phyloP scores from a whole-genome alignment of 2,113 vertebrate species.

The Xyliphius kryptos region DNA sequence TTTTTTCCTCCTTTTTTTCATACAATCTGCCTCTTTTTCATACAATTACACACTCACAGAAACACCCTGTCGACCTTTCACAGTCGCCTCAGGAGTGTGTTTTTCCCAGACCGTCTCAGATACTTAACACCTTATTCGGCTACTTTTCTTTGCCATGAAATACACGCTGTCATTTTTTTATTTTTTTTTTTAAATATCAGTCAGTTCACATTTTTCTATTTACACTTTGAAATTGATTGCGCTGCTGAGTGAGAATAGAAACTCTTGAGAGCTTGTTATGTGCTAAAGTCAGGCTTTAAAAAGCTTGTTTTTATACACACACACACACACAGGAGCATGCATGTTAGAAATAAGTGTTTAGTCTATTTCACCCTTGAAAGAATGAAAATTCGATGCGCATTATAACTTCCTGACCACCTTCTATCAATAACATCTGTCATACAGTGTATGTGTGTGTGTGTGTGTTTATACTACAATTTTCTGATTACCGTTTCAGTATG shows the following conservation, averaged over 20 bases:
- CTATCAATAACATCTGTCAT: too few relatives aligned
- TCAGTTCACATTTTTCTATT: conserved; percentile 16
- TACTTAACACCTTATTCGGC: conserved; percentile 25
- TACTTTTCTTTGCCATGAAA: conserved; percentile 9
- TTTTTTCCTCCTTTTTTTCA: too few relatives aligned
- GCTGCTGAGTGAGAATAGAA: conserved; percentile 1
- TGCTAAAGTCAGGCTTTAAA: conserved; percentile 7
- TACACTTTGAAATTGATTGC: conserved; percentile 27
- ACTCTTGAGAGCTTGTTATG: conserved; percentile 12
- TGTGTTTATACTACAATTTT: too few relatives aligned
- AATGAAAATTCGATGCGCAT: conserved; percentile 22
- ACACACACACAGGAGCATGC: neutral
- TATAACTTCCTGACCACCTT: conserved; percentile 28
- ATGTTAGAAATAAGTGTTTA: conserved; percentile 17
- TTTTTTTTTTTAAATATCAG: neutral
- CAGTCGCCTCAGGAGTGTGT: conserved; percentile 1
- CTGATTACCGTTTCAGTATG: too few relatives aligned
- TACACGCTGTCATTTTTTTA: too few relatives aligned
- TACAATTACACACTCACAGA: conserved; percentile 5
- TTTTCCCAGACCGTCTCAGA: conserved; percentile 9
- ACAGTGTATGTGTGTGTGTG: too few relatives aligned
- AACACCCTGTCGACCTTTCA: too few relatives aligned
- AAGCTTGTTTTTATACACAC: neutral
- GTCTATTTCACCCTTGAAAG: conserved; percentile 25
- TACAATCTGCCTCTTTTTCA: neutral